Base-by-base conservation (phyloP, 2,113 vertebrate genomes). In the Ailuropoda melanoleuca region DNA sequence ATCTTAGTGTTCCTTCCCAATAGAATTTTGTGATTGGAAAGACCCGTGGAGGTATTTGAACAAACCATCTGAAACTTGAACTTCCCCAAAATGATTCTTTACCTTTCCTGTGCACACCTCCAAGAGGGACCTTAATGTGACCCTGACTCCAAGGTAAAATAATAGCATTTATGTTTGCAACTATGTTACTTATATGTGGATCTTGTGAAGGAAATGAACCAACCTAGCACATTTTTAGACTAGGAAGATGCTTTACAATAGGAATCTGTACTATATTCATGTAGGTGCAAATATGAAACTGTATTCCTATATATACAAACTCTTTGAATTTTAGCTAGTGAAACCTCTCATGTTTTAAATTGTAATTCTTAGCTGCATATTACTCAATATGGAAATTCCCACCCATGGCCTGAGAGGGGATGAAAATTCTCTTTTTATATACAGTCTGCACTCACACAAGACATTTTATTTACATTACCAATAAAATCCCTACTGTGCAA, bases 401-500 rank as follows among this genome's bases (percentile, higher is more conserved):
- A 84, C 72, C 64, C 64, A 60, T 81, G 37, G 56, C 66, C 89
- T 62, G 12, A 82, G 56, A 93, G 3, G 24, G 19, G n/a, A 90
- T 15, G 64, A 56, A 75, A 94, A 94, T 62, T 80, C 50, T 68
- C 26, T 93, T 88, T 70, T 56, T 81, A 24, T 58, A 53, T 29
- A 81, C 58, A 91, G 86, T 21, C 56, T 72, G 77, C 58, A 64
- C 91, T 96, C 19, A 84, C 7, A 18, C 15, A 46, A 87, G 68
- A 70, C 29, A 17, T 91, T 92, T 97, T 97, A 89, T 95, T 97
- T 95, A 74, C 86, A 82, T 81, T 95, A 90, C 70, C 74, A 26
- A 82, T 93, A 95, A 97, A 97, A 50, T 94, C 39, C 48, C 74
- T 92, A 87, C 93, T 92, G 82, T 96, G 82, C 81, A 94, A 87